Evolutionary conservation across 2,113 vertebrate genomes (phyloP).

Genomic region (Heptranchias perlo): DNA sequence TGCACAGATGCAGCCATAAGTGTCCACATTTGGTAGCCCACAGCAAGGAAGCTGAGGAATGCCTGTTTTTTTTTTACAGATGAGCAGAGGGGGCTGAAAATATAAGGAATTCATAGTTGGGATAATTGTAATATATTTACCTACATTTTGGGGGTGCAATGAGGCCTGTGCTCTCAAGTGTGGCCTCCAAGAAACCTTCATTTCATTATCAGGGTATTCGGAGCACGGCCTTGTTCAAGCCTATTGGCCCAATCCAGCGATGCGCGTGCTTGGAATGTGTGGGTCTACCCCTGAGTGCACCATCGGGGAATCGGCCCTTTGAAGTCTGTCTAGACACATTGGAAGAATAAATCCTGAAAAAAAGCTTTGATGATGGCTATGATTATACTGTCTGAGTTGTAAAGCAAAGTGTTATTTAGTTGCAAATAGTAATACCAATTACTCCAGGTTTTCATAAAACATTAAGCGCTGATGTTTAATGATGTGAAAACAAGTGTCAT

Average conservation of each 20-base stretch:
- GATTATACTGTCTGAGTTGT: neutral
- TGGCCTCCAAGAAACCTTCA: neutral
- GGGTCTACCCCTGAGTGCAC: neutral
- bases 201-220: neutral
- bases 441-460: neutral
- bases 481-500: neutral
- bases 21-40: neutral
- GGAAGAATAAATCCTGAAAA: neutral
- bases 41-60: neutral
- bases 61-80: too few species aligned
- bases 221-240: neutral
- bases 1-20: neutral
- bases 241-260: neutral
- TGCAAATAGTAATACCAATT: neutral
- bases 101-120: neutral
- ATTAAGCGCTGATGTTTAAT: neutral
- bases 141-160: neutral
- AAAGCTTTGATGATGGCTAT: slow-evolving; percentile 6
- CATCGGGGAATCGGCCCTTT: neutral
- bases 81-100: neutral
- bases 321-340: neutral
- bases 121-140: neutral
- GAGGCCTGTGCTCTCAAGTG: neutral
- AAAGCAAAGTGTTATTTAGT: neutral
- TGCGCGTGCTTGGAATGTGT: neutral